Evolutionary conservation across 2,888 invertebrate species (phyloP), one percentile per base, ranked within the genome.

Genomic region (Eulithis testata): DNA sequence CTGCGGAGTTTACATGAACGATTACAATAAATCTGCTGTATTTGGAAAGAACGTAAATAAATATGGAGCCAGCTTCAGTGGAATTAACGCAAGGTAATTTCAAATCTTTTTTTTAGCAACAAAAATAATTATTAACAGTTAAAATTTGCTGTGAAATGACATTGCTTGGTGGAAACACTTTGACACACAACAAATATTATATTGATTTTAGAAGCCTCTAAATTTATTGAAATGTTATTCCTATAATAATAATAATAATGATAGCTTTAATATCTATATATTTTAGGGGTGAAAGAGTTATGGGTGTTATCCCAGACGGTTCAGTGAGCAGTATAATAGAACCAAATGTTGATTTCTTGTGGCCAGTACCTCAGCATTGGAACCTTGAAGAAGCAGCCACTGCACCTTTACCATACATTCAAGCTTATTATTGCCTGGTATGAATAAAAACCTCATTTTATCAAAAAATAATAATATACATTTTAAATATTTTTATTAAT

Each of bases 321-420:
- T 92, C 94, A 45, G 75, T 95, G 51, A 94, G 95, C 0, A 91
- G 93, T 5, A 79, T 89, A 47, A 90, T 95, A 5, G 84, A 87
- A 66, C 90, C 91, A 11, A 89, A 94, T 72, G 73, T 76, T 1
- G 77, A 86, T 36, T 81, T 93, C 58, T 66, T 78, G 1, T 96
- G 96, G 96, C 86, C 93, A 7, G 87, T 96, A 6, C 96, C 96
- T 0, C 88, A 94, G 2, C 73, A 85, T 7, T 96, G 96, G 95
- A 90, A 91, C 1, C 77, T 96, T 27, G 93, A 94, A 76, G 95
- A 96, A 70, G 96, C 95, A 2, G 95, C 95, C 2, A 95, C 96
- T 0, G 93, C 96, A 1, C 96, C 96, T 0, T 94, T 96, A 47
- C 95, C 95, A 0, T 96, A 96, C 74, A 85, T 87, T 21, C 93